Conservation (phyloP, 2,113 vertebrate genomes). For the Campylomormyrus tamandua region DNA sequence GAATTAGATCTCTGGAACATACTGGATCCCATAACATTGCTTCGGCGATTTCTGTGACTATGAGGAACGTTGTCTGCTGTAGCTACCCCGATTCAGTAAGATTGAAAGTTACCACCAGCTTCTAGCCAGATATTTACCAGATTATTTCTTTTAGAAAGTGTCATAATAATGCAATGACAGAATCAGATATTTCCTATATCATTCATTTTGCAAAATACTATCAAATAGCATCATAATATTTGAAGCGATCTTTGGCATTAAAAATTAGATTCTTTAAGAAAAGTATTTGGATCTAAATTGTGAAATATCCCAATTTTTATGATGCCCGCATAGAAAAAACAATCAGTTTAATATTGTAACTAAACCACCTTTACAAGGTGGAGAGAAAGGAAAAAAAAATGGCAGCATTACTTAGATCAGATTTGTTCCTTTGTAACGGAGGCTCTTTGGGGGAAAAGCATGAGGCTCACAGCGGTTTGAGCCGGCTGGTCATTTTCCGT, state of each 20-base stretch:
- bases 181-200: not conserved
- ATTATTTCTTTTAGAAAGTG: not conserved
- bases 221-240: not conserved
- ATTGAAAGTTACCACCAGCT: not conserved
- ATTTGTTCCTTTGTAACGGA: not conserved
- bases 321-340: not conserved
- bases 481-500: constrained; percentile 33
- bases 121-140: not conserved
- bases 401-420: not conserved
- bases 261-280: not conserved
- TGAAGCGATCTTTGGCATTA: not conserved
- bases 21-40: not conserved
- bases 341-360: not conserved
- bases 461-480: constrained; percentile 11
- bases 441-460: not conserved
- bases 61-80: not conserved
- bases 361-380: not conserved
- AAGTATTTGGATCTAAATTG: not conserved
- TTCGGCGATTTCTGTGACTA: not conserved
- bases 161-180: not conserved
- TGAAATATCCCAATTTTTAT: not conserved
- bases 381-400: not conserved
- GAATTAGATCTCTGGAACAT: not conserved
- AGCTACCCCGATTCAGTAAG: not conserved
- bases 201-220: not conserved